Evolutionary conservation across 2,113 vertebrate species (phyloP), one percentile per base, ranked within the genome.

Genomic region (Xiphophorus couchianus): DNA sequence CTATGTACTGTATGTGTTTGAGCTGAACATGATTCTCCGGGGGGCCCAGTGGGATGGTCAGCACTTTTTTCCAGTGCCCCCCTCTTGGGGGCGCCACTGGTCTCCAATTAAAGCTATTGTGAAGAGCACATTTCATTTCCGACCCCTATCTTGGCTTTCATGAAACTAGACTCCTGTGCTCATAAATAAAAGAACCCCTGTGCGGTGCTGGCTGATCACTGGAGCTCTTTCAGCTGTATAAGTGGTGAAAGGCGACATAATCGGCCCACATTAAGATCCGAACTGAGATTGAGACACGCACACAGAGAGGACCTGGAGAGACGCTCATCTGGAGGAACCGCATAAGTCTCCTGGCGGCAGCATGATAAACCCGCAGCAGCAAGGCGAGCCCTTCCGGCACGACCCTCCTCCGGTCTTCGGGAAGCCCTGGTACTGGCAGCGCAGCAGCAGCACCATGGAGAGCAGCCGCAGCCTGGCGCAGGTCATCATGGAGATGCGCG

Each of bases 171-270:
- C 92, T 80, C 93, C 84, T 42, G 51, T 7, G 60, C 80, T 86
- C 68, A 96, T 98, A 71, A 98, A 97, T 99, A 95, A 99, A 94
- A 94, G 90, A 99, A 97, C 81, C 86, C 69, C 12, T 69, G 69
- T 81, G 83, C 92, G 94, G 88, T 70, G 88, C 79, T 80, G 88
- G 86, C 86, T 73, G 87, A 90, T 91, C 91, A 93, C 86, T 83
- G 71, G 89, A 90, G 92, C 76, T 81, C 74, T 82, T 75, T 90
- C 90, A 89, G 93, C 88, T 92, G 89, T 78, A 75, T 83, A 84
- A 82, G 90, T 90, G 94, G 77, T 93, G 95, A 95, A 95, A 95
- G 93, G 94, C 62, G 91, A 92, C 86, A 92, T 77, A 93, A 92
- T 93, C 86, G 88, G 68, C 71, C 42, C 67, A 82, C 75, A 89